phyloP scores from a whole-genome alignment of 2,888 invertebrate genomes.

The Cephus runcator region DNA sequence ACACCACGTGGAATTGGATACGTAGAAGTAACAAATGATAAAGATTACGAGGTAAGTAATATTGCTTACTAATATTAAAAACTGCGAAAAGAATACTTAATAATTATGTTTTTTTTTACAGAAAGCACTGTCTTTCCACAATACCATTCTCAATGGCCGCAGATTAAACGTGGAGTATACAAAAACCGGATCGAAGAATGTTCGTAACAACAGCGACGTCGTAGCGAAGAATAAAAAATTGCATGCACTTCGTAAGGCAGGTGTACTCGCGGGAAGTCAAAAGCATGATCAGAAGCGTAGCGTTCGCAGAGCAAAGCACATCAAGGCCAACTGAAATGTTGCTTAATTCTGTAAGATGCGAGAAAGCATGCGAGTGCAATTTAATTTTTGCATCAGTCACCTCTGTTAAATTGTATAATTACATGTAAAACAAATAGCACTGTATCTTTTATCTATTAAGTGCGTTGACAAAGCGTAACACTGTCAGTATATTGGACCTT shows the following conservation, averaged over 20 bases:
- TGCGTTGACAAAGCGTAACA: too few species aligned
- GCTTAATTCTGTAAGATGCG: not conserved
- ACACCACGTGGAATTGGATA: conserved; percentile 65
- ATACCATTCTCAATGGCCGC: conserved; percentile 60
- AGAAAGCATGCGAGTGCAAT: conserved; percentile 17
- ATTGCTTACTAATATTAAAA: conserved; percentile 8
- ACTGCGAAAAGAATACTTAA: not conserved
- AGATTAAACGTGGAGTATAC: conserved; percentile 66
- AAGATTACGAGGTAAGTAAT: conserved; percentile 62
- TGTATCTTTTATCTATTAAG: too few species aligned
- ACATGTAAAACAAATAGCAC: too few species aligned
- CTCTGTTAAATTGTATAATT: too few species aligned
- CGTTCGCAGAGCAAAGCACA: conserved; percentile 31
- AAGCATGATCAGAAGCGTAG: conserved; percentile 55
- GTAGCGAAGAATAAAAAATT: conserved; percentile 65
- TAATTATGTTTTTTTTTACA: conserved; percentile 42
- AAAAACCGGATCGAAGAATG: conserved; percentile 57
- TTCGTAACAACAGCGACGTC: conserved; percentile 49
- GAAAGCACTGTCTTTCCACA: conserved; percentile 66
- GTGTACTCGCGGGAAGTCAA: conserved; percentile 59
- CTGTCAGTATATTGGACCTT: too few species aligned
- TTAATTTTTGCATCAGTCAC: not conserved
- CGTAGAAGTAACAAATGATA: conserved; percentile 62
- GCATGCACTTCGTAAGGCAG: conserved; percentile 62
- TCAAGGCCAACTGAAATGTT: conserved; percentile 13